Evolutionary conservation across 2,797 vertebrate species (phyloP).

Genomic region (Protosalanx chinensis): DNA sequence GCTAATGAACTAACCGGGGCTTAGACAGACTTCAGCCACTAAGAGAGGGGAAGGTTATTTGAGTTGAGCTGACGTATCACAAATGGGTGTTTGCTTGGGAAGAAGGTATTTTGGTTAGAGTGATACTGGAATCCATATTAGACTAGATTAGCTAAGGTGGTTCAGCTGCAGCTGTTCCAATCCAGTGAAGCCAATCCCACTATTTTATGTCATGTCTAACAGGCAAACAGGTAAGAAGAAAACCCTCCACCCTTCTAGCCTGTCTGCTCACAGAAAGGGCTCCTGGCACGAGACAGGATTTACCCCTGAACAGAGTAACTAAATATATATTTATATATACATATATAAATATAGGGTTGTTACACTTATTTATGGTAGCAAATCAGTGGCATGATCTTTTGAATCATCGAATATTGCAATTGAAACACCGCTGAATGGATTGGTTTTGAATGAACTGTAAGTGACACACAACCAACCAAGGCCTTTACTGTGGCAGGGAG

Average conservation of each 20-base stretch:
- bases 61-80: conserved; percentile 15
- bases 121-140: background rate
- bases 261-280: no score
- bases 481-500: background rate
- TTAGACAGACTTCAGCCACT: conserved; percentile 25
- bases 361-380: no score
- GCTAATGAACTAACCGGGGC: conserved; percentile 1
- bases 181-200: background rate
- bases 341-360: background rate
- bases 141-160: background rate
- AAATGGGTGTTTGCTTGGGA: conserved; percentile 1
- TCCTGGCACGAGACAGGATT: background rate
- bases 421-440: no score
- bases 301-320: background rate
- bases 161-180: background rate
- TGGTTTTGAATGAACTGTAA: no score
- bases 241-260: no score
- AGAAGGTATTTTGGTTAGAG: background rate
- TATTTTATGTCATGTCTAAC: background rate
- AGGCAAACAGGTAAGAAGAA: background rate
- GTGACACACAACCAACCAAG: background rate
- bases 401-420: no score
- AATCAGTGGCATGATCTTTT: no score
- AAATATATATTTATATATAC: no score
- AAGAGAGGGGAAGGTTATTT: background rate